Evolutionary conservation across 2,888 invertebrate species (phyloP), one percentile per base, ranked within the genome.

Genomic region (Linnaemya vulpina): DNA sequence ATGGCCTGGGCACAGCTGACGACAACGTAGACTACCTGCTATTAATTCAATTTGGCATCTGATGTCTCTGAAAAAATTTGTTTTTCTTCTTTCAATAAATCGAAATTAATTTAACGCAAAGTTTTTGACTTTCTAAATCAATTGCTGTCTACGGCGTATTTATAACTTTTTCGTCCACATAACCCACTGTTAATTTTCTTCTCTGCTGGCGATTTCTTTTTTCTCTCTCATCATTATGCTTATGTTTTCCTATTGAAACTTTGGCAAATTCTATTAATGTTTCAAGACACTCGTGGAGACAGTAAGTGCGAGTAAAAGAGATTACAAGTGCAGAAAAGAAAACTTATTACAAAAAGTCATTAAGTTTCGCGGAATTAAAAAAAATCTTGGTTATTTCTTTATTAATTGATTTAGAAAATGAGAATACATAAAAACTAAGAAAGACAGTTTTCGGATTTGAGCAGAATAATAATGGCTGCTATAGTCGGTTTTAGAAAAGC

Each of bases 311-410:
- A 75, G 17, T 73, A 49, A 63, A 78, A 81, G 70, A 82, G 53
- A 86, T 86, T 78, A 83, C 71, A 82, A 86, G 89, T 67, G 51
- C 15, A 60, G 40, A 46, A 73, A 91, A 90, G 89, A 90, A 91
- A 91, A 91, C 89, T 91, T 91, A 90, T 90, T 90, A 91, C 90
- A 90, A 90, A 90, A 91, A 91, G 91, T 91, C 90, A 91, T 91
- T 91, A 91, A 91, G 90, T 89, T 89, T 87, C 89, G 89, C 89
- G 87, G 88, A 90, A 90, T 90, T 10, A 70, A 62, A 87, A 86
- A 78, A 79, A 77, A 38, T 75, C 60, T 74, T 76, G 22, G 76
- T 75, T 49, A 70, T 68, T 74, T 67, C 67, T 67, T 73, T 78
- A 77, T 77, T 74, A 78, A 62, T 78, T 75, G 78, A 74, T 74